Evolutionary conservation across 23 tunicate genomes (phyloP), one percentile per base, ranked within the genome.

Genomic region (Phallusia fumigata): DNA sequence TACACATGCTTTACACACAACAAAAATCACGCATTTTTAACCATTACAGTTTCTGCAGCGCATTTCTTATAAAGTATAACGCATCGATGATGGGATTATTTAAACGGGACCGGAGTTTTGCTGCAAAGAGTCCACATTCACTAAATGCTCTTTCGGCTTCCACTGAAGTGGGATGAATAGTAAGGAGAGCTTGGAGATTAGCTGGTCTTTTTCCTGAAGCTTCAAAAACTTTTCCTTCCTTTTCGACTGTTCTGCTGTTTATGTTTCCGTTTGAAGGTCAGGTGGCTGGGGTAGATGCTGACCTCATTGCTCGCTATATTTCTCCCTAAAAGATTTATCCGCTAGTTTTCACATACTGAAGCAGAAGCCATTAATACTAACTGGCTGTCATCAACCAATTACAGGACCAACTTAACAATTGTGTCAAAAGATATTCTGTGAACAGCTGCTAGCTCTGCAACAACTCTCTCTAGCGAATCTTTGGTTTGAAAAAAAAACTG

Each of bases 71-170:
- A 49, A 83, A 83, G 80, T 79, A 83, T 69, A 83, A 83, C 19
- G 86, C 86, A 83, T 83, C 86, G 45, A 83, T 47, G 15, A 79
- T 74, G 10, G 86, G 73, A 73, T 83, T 65, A 3, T 83, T 64
- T 75, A 83, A 79, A 74, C 86, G 86, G 36, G 80, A 83, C 34
- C 86, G 80, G 86, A 83, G 86, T 83, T 86, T 77, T 35, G 84
- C 80, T 34, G 35, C 89, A 79, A 86, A 86, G 36, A 79, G 89
- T 65, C 84, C 79, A 69, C 79, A 73, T 86, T 79, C 89, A 86
- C 84, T 80, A 34, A 83, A 74, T 84, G 87, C 87, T 44, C 82
- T 84, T 84, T 84, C 87, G 49, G 82, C 87, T 84, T 84, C 87
- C 73, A 84, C 81, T 0, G 87, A 84, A 76, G 74, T 52, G 74